These are phyloP conservation scores for Chrysolina oricalcia DNA, from an alignment of 2,888 invertebrate genomes.

Conservation along the genomic window DNA sequence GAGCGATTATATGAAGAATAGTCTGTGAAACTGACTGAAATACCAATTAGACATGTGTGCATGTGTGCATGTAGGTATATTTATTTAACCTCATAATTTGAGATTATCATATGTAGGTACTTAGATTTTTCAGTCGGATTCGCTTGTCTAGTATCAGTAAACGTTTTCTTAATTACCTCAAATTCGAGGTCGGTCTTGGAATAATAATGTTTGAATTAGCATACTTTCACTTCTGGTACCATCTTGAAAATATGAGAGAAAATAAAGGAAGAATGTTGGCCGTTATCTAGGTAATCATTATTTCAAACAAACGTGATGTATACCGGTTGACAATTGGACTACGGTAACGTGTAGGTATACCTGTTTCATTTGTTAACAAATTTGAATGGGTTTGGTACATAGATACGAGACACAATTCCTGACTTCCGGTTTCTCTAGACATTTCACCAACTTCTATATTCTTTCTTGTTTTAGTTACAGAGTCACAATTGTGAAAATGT, in stretches of 20 bases:
- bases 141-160: neutral
- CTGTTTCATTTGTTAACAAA: too few species aligned
- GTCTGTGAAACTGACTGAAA: too few species aligned
- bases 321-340: neutral
- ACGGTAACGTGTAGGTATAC: too few species aligned
- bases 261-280: neutral
- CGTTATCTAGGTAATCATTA: neutral
- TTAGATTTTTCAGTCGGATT: neutral
- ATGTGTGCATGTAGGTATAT: neutral
- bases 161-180: conserved; percentile 24
- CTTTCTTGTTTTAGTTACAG: too few species aligned
- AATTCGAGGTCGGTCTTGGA: conserved; percentile 42
- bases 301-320: neutral
- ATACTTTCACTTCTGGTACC: conserved; percentile 47
- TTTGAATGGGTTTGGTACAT: too few species aligned
- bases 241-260: conserved; percentile 32
- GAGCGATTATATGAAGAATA: too few species aligned
- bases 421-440: too few species aligned
- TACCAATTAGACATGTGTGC: too few species aligned
- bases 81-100: neutral
- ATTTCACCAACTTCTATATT: too few species aligned
- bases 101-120: neutral
- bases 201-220: conserved; percentile 49
- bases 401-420: too few species aligned
- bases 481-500: too few species aligned